Evolutionary conservation across 2,113 vertebrate species (phyloP).

Genomic region (Urocitellus parryii): DNA sequence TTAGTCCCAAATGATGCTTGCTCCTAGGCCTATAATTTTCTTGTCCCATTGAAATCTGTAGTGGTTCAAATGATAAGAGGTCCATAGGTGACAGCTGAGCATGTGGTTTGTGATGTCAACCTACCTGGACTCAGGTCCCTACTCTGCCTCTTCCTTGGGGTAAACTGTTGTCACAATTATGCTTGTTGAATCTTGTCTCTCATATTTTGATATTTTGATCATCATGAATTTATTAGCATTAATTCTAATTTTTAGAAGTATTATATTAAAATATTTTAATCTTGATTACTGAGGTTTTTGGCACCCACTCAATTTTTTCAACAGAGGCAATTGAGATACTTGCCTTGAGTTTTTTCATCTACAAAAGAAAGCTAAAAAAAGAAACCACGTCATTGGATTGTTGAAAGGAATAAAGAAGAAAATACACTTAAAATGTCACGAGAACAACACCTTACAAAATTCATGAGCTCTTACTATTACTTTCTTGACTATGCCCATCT

Average conservation of each 20-base stretch:
- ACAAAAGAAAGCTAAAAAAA: not conserved
- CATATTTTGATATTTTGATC: not conserved
- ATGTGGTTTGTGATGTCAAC: not conserved
- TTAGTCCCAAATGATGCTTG: not conserved
- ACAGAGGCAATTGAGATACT: not conserved
- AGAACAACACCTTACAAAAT: not conserved
- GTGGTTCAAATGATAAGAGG: not conserved
- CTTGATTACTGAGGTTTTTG: not conserved
- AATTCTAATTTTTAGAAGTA: slow-evolving; percentile 25
- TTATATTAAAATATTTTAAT: not conserved
- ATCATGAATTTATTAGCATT: not conserved
- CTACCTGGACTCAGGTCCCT: not conserved
- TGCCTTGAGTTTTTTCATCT: slow-evolving; percentile 1
- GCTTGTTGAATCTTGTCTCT: not conserved
- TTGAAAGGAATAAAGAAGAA: not conserved
- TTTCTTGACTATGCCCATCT: not conserved
- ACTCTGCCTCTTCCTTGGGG: not conserved
- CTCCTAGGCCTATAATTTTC: not conserved
- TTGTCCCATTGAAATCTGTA: not conserved
- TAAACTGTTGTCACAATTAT: not conserved
- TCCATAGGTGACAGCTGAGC: accelerated
- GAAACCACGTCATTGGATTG: not conserved
- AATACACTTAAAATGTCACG: not conserved
- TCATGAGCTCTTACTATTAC: not conserved
- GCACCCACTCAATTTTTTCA: not conserved